phyloP scores from a whole-genome alignment of 2,797 vertebrate species.

The Acipenser transmontanus region DNA sequence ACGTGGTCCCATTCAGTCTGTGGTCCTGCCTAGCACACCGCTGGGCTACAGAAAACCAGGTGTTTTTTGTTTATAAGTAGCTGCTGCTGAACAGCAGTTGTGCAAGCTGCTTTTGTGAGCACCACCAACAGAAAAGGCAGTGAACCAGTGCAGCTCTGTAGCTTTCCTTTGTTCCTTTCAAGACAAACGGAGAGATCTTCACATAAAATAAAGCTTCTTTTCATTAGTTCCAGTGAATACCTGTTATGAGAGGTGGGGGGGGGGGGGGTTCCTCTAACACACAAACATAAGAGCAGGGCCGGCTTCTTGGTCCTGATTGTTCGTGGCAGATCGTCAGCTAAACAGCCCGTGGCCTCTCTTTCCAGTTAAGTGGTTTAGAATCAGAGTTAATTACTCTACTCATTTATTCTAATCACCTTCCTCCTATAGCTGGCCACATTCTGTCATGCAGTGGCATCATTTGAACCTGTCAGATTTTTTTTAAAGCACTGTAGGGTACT shows the following conservation, averaged over 20 bases:
- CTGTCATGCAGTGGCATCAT: slow-evolving; percentile 50
- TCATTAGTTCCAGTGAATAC: slow-evolving; percentile 60
- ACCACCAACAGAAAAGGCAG: background rate
- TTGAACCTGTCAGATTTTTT: slow-evolving; percentile 58
- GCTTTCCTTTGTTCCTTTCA: slow-evolving; percentile 21
- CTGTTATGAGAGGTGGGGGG: slow-evolving; percentile 45
- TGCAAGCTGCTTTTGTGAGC: background rate
- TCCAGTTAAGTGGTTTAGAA: slow-evolving; percentile 63
- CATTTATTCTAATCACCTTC: slow-evolving; percentile 76
- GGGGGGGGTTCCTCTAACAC: slow-evolving; percentile 38
- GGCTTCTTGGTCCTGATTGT: slow-evolving; percentile 39
- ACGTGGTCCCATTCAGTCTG: background rate
- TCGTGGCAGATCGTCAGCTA: slow-evolving; percentile 48
- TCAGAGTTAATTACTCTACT: slow-evolving; percentile 69
- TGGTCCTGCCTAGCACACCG: background rate
- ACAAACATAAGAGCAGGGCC: slow-evolving; percentile 42
- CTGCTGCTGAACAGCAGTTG: background rate
- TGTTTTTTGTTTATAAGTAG: background rate
- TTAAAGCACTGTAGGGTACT: slow-evolving; percentile 59
- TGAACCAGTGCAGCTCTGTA: background rate
- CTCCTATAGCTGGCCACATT: slow-evolving; percentile 46
- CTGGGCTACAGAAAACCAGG: background rate
- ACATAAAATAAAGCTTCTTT: slow-evolving; percentile 58
- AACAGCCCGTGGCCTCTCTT: slow-evolving; percentile 60
- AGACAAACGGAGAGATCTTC: slow-evolving; percentile 54